Evolutionary conservation across 1,140 invertebrate genomes (phyloP).

Genomic region (Cheumatopsyche charites): DNA sequence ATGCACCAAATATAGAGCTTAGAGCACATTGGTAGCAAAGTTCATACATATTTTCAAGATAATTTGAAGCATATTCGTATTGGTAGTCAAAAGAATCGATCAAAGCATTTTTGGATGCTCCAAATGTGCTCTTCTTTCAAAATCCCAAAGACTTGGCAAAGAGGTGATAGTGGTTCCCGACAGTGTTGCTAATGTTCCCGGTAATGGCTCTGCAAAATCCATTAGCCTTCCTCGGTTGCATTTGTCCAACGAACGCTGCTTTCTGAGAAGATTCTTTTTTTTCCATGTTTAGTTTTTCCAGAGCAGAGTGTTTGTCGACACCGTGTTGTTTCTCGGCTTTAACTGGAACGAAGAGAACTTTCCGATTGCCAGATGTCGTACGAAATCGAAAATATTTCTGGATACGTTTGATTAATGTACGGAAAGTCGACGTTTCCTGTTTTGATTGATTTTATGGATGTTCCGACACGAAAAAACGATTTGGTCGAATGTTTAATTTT

Average conservation of each 20-base stretch:
- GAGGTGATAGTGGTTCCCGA: not conserved
- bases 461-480: no score
- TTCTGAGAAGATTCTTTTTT: constrained; percentile 15
- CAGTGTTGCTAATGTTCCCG: constrained; percentile 24
- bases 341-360: no score
- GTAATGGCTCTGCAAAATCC: constrained; percentile 34
- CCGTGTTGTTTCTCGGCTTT: no score
- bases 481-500: no score
- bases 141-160: no score
- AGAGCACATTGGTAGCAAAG: not conserved
- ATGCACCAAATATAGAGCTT: not conserved
- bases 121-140: no score
- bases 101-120: no score
- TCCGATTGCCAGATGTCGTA: no score
- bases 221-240: constrained; percentile 32
- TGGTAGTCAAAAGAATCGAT: not conserved
- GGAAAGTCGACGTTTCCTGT: no score
- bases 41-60: not conserved
- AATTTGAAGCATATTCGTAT: not conserved
- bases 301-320: not conserved
- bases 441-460: no score
- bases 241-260: constrained; percentile 36
- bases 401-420: no score
- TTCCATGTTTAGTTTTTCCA: constrained; percentile 23
- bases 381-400: no score